phyloP scores from a whole-genome alignment of 2,888 invertebrate genomes.

The Pilophorus perplexus region DNA sequence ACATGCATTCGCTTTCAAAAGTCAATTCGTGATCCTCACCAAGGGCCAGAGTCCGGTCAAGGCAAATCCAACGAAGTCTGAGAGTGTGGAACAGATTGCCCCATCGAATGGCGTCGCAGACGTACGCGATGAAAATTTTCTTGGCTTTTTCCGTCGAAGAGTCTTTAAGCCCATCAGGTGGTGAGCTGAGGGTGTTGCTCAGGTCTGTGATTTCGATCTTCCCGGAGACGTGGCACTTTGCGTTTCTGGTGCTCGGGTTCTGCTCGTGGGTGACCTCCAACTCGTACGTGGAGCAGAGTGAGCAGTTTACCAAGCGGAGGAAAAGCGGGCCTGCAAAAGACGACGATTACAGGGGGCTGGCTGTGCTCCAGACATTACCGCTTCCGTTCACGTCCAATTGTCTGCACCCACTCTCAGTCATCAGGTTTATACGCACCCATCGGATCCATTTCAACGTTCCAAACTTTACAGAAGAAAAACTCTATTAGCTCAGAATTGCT shows the following conservation, averaged over 20 bases:
- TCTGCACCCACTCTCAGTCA: not conserved
- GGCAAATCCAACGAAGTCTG: conserved; percentile 43
- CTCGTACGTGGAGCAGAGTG: conserved; percentile 40
- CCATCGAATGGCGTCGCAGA: conserved; percentile 45
- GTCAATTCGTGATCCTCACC: too few species aligned
- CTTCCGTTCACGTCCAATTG: not conserved
- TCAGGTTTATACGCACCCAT: not conserved
- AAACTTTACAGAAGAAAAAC: conserved; percentile 43
- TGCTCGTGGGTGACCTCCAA: conserved; percentile 40
- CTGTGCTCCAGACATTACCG: not conserved
- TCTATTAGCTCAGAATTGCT: conserved; percentile 42
- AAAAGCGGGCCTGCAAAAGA: conserved; percentile 37
- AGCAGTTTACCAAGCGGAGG: conserved; percentile 43
- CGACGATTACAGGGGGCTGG: too few species aligned
- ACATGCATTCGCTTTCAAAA: too few species aligned
- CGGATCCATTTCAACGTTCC: conserved; percentile 42
- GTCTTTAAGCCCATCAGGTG: conserved; percentile 32
- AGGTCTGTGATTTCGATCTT: conserved; percentile 43
- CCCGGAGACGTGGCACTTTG: conserved; percentile 43
- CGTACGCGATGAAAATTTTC: conserved; percentile 42
- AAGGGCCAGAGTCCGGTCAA: conserved; percentile 42
- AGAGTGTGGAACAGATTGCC: conserved; percentile 44
- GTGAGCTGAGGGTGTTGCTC: conserved; percentile 41
- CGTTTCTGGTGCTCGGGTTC: conserved; percentile 31
- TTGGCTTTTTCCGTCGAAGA: conserved; percentile 15